These are phyloP conservation scores for Taxidea taxus DNA, from an alignment of 2,113 vertebrate species.

Conservation along the genomic window DNA sequence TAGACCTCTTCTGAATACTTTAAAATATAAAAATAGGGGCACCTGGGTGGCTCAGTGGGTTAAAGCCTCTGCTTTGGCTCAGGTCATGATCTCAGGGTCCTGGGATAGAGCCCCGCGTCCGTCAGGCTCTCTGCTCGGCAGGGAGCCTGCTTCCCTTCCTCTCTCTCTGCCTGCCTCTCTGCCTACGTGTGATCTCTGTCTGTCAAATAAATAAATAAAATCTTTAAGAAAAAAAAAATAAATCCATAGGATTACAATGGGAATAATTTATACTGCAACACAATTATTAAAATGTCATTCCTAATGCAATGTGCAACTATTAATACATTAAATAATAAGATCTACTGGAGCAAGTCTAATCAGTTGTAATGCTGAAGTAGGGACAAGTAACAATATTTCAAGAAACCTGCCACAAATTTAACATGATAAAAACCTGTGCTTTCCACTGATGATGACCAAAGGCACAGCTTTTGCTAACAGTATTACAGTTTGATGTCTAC, in stretches of 20 bases:
- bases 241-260: not conserved
- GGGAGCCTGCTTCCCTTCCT: too few species aligned
- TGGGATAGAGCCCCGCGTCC: too few species aligned
- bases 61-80: too few species aligned
- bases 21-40: not conserved
- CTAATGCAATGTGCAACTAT: not conserved
- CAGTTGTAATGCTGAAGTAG: not conserved
- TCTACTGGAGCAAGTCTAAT: not conserved
- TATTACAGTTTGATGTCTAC: not conserved
- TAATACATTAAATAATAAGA: not conserved
- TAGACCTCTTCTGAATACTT: constrained; percentile 10
- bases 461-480: not conserved
- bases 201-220: too few species aligned
- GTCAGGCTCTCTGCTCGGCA: too few species aligned
- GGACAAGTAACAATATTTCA: not conserved
- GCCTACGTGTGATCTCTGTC: too few species aligned
- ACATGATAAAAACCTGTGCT: not conserved
- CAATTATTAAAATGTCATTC: constrained; percentile 14
- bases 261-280: not conserved
- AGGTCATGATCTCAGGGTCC: too few species aligned
- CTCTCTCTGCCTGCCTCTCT: too few species aligned
- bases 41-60: too few species aligned
- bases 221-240: too few species aligned
- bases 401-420: not conserved
- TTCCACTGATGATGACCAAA: not conserved